Conservation (phyloP, 2,113 vertebrate species). For the Phylloscopus whistleri region DNA sequence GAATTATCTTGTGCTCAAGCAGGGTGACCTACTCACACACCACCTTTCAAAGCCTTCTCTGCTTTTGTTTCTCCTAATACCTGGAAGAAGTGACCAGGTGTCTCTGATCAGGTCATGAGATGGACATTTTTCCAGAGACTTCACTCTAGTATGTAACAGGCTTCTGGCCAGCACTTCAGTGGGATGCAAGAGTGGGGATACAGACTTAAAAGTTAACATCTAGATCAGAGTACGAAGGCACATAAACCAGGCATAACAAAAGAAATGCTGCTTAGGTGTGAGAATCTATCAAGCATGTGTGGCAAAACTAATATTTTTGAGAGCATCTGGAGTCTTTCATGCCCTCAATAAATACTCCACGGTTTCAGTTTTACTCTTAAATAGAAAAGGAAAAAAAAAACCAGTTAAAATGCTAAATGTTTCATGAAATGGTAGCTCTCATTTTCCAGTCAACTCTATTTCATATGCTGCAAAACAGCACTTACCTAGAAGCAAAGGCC, state of each 20-base stretch:
- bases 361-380: not conserved
- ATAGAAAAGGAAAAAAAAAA: not conserved
- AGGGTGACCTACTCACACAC: not conserved
- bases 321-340: not conserved
- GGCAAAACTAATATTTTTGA: not conserved
- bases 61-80: not conserved
- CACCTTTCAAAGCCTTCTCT: not conserved
- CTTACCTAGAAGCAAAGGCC: not conserved
- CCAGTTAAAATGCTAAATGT: not conserved
- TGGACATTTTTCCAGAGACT: not conserved
- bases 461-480: not conserved
- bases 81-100: not conserved
- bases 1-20: not conserved
- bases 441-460: not conserved
- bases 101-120: not conserved
- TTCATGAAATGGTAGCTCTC: slow-evolving; percentile 5
- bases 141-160: not conserved
- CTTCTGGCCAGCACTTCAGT: not conserved
- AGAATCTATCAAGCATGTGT: not conserved
- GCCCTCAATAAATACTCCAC: not conserved
- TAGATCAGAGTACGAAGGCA: not conserved
- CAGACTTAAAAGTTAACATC: not conserved
- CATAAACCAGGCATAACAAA: not conserved
- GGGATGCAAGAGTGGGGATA: accelerated
- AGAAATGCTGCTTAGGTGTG: not conserved